Conservation (phyloP, 2,113 vertebrate genomes). For the Seriola rivoliana region DNA sequence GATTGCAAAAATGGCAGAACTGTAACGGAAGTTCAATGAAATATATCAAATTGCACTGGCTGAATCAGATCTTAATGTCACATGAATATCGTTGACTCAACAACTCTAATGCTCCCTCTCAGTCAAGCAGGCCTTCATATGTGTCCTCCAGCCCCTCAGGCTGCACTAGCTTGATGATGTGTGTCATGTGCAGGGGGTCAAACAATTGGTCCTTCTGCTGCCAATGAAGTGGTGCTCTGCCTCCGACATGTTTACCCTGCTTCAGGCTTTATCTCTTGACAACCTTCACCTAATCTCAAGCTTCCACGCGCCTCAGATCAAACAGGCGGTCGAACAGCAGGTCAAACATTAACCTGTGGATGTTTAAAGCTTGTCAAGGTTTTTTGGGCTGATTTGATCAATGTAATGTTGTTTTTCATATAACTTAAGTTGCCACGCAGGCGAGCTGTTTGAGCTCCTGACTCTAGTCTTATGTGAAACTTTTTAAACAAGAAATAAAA, state of each 20-base stretch:
- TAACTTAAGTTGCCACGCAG: background rate
- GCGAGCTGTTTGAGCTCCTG: too few species aligned
- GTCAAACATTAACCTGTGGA: conserved; percentile 74
- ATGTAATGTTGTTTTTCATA: background rate
- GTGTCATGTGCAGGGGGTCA: conserved; percentile 36
- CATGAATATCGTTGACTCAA: background rate
- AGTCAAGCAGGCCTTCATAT: background rate
- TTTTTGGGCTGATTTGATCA: conserved; percentile 26
- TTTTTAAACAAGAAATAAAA: background rate
- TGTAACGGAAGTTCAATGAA: background rate
- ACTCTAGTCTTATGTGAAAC: too few species aligned
- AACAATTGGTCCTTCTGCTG: conserved; percentile 40
- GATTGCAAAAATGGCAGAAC: background rate
- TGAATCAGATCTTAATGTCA: background rate
- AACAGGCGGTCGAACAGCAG: conserved; percentile 65
- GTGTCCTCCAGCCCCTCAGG: conserved; percentile 5
- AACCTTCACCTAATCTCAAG: conserved; percentile 77
- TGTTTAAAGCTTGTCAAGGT: conserved; percentile 22
- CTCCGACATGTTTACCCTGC: conserved; percentile 54
- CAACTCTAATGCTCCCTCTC: background rate
- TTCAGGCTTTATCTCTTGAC: conserved; percentile 61
- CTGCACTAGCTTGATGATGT: conserved; percentile 56
- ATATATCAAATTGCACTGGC: background rate
- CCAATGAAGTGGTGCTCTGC: conserved; percentile 24
- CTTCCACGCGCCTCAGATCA: conserved; percentile 62